Evolutionary conservation across 2,113 vertebrate species (phyloP).

Genomic region (Axis porcinus): DNA sequence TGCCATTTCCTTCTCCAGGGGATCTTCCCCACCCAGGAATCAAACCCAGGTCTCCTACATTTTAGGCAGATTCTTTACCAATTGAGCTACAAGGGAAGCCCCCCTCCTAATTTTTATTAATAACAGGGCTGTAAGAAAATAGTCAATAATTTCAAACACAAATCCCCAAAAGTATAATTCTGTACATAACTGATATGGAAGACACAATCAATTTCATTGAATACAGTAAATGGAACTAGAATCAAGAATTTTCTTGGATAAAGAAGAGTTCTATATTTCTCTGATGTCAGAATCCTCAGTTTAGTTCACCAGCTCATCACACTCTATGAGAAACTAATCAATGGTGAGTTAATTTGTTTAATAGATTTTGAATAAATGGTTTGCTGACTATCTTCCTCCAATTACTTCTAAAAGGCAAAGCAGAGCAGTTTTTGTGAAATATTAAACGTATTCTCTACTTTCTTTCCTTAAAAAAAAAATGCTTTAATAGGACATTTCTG

Average conservation of each 20-base stretch:
- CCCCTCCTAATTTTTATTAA: not conserved
- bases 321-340: not conserved
- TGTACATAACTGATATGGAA: not conserved
- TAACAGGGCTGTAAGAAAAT: not conserved
- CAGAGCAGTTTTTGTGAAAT: not conserved
- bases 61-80: not conserved
- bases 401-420: conserved; percentile 28
- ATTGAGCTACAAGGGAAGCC: not conserved
- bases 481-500: not conserved
- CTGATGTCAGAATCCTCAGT: not conserved
- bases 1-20: not conserved
- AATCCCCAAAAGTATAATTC: not conserved
- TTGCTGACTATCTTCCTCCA: not conserved
- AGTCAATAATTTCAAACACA: conserved; percentile 7
- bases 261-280: not conserved
- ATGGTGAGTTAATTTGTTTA: conserved; percentile 51
- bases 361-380: conserved; percentile 51
- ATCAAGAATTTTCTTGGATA: not conserved
- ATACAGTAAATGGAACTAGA: not conserved
- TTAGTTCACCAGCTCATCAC: not conserved
- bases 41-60: not conserved
- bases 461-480: not conserved
- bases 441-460: not conserved
- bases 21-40: not conserved
- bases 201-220: not conserved